Evolutionary conservation across 1,140 invertebrate species (phyloP).

Genomic region (Coptotermes formosanus): DNA sequence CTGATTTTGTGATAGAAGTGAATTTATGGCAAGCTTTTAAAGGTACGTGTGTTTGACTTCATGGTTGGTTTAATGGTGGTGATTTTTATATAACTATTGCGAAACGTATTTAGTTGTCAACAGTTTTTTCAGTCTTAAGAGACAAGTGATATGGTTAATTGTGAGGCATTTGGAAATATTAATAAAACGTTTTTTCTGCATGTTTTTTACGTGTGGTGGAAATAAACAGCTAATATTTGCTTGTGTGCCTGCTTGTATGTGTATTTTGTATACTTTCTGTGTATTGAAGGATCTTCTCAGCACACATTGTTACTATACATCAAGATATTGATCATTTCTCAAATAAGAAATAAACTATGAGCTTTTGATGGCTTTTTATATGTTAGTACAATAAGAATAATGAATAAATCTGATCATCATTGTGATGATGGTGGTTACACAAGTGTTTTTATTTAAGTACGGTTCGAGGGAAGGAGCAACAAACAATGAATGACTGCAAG

Average conservation of each 20-base stretch:
- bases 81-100: not conserved
- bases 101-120: not conserved
- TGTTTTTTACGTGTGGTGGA: not conserved
- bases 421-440: slow-evolving; percentile 15
- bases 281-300: not conserved
- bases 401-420: slow-evolving; percentile 20
- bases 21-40: not conserved
- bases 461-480: no score
- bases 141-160: slow-evolving; percentile 20
- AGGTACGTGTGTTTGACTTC: not conserved
- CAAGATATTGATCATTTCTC: slow-evolving; percentile 13
- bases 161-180: not conserved
- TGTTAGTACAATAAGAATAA: slow-evolving; percentile 27
- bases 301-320: slow-evolving; percentile 21
- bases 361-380: slow-evolving; percentile 28
- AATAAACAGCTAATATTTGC: not conserved
- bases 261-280: slow-evolving; percentile 15
- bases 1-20: not conserved
- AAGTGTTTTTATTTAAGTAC: not conserved
- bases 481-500: no score
- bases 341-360: slow-evolving; percentile 16
- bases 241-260: slow-evolving; percentile 25
- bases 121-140: not conserved
- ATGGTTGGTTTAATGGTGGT: not conserved
- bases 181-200: not conserved